Evolutionary conservation across 2,113 vertebrate genomes (phyloP), one percentile per base, ranked within the genome.

Genomic region (Leiothrix lutea): DNA sequence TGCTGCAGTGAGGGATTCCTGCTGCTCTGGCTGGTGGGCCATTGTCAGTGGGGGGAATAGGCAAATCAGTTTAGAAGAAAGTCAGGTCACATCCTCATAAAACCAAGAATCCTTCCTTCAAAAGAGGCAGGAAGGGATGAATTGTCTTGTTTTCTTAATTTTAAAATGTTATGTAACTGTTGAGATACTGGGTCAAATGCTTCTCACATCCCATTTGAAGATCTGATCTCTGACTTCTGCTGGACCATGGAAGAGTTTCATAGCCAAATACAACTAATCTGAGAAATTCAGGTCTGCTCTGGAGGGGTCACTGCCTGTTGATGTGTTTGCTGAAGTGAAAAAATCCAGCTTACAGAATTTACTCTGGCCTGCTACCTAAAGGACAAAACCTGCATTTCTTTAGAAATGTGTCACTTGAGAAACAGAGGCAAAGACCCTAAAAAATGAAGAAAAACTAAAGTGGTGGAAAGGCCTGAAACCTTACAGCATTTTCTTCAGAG

Each of bases 11-110:
- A 80, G 18, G 21, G 26, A 40, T 61, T 8, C 25, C 16, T 66
- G 42, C 47, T 93, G 51, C 72, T 73, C 47, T 70, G 60, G 22
- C 35, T 71, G 33, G 33, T 40, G 51, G 42, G 22, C 3, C 25
- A 9, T n/a, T n/a, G n/a, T n/a, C 1, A 0, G 31, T 26, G 53
- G 6, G 5, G 72, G 15, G 29, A 89, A 48, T 0, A 51, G 18
- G 38, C 4, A 66, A 66, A 74, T 18, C 19, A 5, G 4, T 73
- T 71, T 15, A 80, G 40, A 82, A 58, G 33, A 61, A 91, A 57
- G 10, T 40, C 28, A 21, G 44, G 35, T 12, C 18, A 57, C 3
- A 12, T 7, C 9, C 36, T 57, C 24, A 33, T 48, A 83, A 80
- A 86, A 6, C 16, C 61, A 44, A 8, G 19, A 94, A 57, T 53